phyloP scores from a whole-genome alignment of 2,113 vertebrate species.

The Epinephelus moara region DNA sequence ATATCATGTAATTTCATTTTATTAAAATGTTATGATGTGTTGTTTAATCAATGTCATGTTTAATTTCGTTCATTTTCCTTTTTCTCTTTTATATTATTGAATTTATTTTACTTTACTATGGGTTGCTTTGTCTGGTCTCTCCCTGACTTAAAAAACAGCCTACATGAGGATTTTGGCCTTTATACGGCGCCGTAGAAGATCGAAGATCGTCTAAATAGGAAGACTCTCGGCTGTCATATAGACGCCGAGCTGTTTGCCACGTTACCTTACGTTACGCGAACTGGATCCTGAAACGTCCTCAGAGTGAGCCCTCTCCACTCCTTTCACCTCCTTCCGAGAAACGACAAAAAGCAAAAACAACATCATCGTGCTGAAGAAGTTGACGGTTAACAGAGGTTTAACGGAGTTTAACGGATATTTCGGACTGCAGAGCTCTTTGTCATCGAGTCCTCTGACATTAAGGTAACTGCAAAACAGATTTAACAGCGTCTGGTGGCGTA shows the following conservation, averaged over 20 bases:
- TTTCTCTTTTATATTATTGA: too few species aligned
- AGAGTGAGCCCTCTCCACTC: constrained; percentile 18
- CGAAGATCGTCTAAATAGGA: constrained; percentile 30
- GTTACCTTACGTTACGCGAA: not conserved
- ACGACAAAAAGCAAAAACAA: constrained; percentile 46
- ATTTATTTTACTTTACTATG: not conserved
- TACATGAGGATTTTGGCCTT: not conserved
- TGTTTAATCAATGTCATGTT: too few species aligned
- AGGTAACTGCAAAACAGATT: not conserved
- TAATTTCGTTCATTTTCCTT: too few species aligned
- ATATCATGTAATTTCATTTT: too few species aligned
- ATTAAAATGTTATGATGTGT: too few species aligned
- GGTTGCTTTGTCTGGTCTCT: too few species aligned
- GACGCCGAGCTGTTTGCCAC: fast-evolving
- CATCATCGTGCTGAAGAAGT: not conserved
- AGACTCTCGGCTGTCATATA: not conserved
- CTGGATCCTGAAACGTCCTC: not conserved
- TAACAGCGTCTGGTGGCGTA: fast-evolving
- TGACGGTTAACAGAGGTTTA: not conserved
- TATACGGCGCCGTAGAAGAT: fast-evolving
- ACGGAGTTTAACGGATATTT: not conserved
- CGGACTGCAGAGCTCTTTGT: fast-evolving
- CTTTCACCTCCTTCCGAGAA: not conserved
- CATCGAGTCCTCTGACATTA: not conserved
- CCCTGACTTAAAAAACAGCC: too few species aligned